Conservation (phyloP, 1,140 invertebrate genomes). For the Rhopalosiphum maidis region DNA sequence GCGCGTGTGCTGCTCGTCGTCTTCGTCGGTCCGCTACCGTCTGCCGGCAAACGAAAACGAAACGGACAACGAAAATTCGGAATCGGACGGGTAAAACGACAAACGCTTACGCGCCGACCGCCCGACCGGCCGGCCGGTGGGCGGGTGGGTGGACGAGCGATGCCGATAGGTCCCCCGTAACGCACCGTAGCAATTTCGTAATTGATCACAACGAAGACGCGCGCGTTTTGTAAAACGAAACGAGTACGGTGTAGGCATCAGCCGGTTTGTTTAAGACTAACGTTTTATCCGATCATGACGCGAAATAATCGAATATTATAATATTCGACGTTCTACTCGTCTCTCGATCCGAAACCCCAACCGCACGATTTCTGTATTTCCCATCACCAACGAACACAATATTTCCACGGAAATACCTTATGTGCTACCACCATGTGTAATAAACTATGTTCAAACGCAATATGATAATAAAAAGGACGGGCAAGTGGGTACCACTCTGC, state of each 20-base stretch:
- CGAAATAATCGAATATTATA: too few species aligned
- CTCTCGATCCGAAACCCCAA: not conserved
- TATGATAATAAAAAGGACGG: too few species aligned
- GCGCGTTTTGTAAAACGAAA: not conserved
- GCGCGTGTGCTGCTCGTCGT: too few species aligned
- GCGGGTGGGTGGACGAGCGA: too few species aligned
- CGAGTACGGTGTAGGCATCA: too few species aligned
- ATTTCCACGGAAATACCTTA: not conserved
- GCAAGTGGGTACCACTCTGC: too few species aligned
- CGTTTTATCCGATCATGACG: not conserved
- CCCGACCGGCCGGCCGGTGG: too few species aligned
- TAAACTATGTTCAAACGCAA: not conserved
- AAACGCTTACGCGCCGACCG: too few species aligned
- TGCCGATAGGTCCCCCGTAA: too few species aligned
- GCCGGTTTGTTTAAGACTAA: not conserved
- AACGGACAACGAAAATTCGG: not conserved
- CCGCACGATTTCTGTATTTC: not conserved
- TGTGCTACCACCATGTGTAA: too few species aligned
- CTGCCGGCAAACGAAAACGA: not conserved
- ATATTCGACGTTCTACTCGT: not conserved
- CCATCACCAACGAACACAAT: too few species aligned
- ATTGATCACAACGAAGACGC: not conserved
- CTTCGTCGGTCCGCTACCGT: too few species aligned
- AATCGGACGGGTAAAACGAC: not conserved
- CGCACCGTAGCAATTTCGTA: not conserved